These are phyloP conservation scores for Venturia canescens DNA, from an alignment of 1,140 invertebrate genomes.

Conservation along the genomic window DNA sequence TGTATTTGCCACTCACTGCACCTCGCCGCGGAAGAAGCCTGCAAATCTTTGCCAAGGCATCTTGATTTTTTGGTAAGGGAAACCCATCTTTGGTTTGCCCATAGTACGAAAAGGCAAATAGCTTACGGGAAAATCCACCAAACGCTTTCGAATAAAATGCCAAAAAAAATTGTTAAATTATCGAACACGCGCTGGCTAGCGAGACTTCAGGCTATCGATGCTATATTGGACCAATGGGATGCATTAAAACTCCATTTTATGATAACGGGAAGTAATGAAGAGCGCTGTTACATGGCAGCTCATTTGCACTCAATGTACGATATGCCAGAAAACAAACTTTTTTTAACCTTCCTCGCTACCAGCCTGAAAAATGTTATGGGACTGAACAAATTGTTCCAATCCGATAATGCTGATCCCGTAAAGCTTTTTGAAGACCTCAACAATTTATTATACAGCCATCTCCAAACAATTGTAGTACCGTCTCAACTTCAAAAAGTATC, in stretches of 20 bases:
- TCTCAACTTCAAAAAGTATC: constrained; percentile 45
- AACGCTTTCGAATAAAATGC: constrained; percentile 13
- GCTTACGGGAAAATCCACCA: constrained; percentile 45
- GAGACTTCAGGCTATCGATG: constrained; percentile 40
- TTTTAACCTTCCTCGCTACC: constrained; percentile 29
- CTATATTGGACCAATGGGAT: constrained; percentile 51
- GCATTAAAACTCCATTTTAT: constrained; percentile 49
- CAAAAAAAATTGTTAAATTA: constrained; percentile 47
- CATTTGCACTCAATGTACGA: constrained; percentile 46
- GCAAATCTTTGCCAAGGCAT: constrained; percentile 60
- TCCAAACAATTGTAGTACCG: constrained; percentile 49
- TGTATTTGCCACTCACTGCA: constrained; percentile 71
- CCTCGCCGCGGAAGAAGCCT: constrained; percentile 67
- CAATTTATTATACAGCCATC: constrained; percentile 42
- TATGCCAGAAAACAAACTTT: constrained; percentile 45
- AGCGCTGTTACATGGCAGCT: constrained; percentile 49
- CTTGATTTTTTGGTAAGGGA: constrained; percentile 62
- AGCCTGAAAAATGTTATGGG: constrained; percentile 30
- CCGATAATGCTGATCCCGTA: constrained; percentile 52
- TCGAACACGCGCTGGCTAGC: constrained; percentile 50
- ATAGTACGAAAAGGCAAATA: constrained; percentile 60
- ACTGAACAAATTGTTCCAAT: constrained; percentile 57
- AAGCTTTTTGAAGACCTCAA: constrained; percentile 56
- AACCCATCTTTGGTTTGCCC: constrained; percentile 61
- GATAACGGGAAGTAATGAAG: constrained; percentile 40